These are phyloP conservation scores for Battus philenor DNA, from an alignment of 1,140 invertebrate species.

Conservation along the genomic window DNA sequence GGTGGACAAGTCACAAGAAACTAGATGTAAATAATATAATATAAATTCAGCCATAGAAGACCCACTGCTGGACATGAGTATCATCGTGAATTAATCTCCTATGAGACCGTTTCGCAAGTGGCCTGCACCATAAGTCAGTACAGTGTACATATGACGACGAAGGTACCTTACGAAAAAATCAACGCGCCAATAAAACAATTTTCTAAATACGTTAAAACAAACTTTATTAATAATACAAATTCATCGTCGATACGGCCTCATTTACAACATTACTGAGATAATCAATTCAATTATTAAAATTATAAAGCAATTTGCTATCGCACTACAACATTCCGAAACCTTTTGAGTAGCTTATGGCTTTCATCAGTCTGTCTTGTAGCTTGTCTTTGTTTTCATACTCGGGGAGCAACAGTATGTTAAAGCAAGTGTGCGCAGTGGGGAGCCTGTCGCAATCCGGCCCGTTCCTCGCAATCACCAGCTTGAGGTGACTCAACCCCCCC, in stretches of 20 bases:
- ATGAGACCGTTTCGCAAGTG: no score
- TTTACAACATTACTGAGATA: slow-evolving; percentile 36
- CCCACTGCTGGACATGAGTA: no score
- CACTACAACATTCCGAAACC: slow-evolving; percentile 89
- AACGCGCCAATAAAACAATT: slow-evolving; percentile 21
- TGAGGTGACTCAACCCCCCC: slow-evolving; percentile 91
- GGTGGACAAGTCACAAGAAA: no score
- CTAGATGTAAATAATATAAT: no score
- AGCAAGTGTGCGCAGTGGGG: slow-evolving; percentile 95
- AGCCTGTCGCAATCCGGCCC: slow-evolving; percentile 87
- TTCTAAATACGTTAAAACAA: slow-evolving; percentile 61
- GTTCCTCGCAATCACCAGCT: slow-evolving; percentile 88
- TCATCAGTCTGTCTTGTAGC: slow-evolving; percentile 89
- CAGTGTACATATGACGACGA: no score
- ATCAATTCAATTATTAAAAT: no score
- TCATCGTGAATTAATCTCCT: no score
- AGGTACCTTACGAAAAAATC: slow-evolving; percentile 6
- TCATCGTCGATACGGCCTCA: slow-evolving; percentile 22
- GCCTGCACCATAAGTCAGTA: no score
- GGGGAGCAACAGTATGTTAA: slow-evolving; percentile 95
- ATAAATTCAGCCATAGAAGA: no score
- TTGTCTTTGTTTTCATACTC: slow-evolving; percentile 91
- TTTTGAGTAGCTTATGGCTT: slow-evolving; percentile 93
- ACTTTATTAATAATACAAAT: slow-evolving; percentile 52
- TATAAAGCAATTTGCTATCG: no score